Evolutionary conservation across 2,113 vertebrate species (phyloP).

Genomic region (Cinclus mexicanus): DNA sequence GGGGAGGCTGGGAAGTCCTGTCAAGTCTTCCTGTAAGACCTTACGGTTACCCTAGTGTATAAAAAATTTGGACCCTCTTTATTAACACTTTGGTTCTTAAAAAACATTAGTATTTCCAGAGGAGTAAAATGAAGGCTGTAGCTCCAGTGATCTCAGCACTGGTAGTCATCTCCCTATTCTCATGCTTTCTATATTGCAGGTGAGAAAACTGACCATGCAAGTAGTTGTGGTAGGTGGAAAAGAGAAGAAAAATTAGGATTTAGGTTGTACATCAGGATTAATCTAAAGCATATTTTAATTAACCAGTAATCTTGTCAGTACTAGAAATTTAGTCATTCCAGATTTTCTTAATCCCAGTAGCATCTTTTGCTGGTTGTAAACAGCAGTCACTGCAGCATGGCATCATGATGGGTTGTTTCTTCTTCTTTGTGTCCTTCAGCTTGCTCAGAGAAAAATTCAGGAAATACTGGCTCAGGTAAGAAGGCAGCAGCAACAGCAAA

Average conservation of each 20-base stretch:
- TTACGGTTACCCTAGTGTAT: background rate
- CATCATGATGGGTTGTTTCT: background rate
- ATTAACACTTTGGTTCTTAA: background rate
- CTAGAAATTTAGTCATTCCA: background rate
- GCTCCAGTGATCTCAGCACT: background rate
- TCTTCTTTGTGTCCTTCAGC: conserved; percentile 72
- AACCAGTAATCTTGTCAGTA: background rate
- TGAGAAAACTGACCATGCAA: background rate
- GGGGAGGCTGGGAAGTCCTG: background rate
- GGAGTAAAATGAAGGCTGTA: background rate
- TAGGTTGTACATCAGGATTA: background rate
- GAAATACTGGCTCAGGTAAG: conserved; percentile 98
- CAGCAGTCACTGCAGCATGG: background rate
- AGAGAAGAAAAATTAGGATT: background rate
- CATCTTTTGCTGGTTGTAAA: background rate
- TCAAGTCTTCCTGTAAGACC: background rate
- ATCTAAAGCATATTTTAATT: background rate
- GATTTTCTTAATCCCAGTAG: background rate
- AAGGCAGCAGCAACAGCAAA: conserved; percentile 91
- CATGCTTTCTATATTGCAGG: background rate
- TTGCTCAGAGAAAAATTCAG: conserved; percentile 99
- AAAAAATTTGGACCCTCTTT: background rate
- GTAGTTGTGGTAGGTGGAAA: background rate
- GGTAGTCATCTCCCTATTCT: background rate
- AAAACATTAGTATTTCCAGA: background rate